These are phyloP conservation scores for Volucella inflata DNA, from an alignment of 2,888 invertebrate genomes.

Conservation along the genomic window DNA sequence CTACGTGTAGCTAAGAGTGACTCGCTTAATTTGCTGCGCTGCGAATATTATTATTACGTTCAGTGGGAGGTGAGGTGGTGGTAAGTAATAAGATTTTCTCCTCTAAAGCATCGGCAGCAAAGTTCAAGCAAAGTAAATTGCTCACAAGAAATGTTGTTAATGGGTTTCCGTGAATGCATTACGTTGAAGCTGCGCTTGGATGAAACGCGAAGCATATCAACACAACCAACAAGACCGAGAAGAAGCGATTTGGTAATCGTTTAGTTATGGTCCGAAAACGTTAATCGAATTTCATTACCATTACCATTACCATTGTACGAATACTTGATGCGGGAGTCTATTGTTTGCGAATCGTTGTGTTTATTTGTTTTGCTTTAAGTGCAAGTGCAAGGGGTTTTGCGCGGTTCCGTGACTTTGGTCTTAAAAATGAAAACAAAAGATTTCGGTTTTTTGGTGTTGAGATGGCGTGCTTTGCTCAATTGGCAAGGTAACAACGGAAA, in stretches of 20 bases:
- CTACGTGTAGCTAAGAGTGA: conserved; percentile 41
- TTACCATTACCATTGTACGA: conserved; percentile 1
- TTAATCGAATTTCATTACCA: conserved; percentile 44
- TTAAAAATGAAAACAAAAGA: background rate
- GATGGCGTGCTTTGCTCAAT: too few relatives aligned
- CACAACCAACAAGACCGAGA: conserved; percentile 12
- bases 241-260: conserved; percentile 40
- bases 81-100: conserved; percentile 63
- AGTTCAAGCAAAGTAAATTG: conserved; percentile 45
- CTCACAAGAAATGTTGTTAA: conserved; percentile 64
- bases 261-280: conserved; percentile 42
- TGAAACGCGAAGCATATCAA: background rate
- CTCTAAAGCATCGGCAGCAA: conserved; percentile 14
- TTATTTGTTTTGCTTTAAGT: background rate
- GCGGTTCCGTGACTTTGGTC: conserved; percentile 3
- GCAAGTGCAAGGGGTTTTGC: conserved; percentile 33
- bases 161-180: conserved; percentile 65
- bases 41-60: conserved; percentile 17
- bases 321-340: background rate
- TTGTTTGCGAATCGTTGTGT: conserved; percentile 2
- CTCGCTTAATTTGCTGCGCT: conserved; percentile 47
- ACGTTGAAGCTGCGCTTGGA: conserved; percentile 25
- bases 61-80: conserved; percentile 32
- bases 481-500: too few relatives aligned
- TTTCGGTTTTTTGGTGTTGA: too few relatives aligned